Evolutionary conservation across 2,888 invertebrate species (phyloP), one percentile per base, ranked within the genome.

Genomic region (Panzeria rudis): DNA sequence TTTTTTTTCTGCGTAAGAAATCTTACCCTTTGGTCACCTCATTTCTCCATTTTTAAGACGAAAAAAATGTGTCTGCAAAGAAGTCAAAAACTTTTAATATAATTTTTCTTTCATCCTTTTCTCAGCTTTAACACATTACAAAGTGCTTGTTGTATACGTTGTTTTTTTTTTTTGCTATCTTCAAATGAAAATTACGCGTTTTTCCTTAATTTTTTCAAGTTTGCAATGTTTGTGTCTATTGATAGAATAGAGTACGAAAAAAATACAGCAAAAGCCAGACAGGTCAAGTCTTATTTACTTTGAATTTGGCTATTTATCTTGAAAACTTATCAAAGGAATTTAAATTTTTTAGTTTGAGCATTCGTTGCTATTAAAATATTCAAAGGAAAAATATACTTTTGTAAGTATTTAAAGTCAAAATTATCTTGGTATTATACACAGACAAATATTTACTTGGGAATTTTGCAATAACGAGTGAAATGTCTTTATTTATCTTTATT

Each of bases 271-370:
- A 59, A 73, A 69, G 85, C 82, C 85, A 85, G 85, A 85, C 85
- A 82, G 84, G 85, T 85, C 78, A 85, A 82, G 72, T 72, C 81
- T 77, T 83, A 71, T 86, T 77, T 82, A 62, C 47, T 72, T 73
- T 62, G 62, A 72, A 73, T 73, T 66, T 81, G 72, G 64, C 54
- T 85, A 71, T 85, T 72, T 72, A 84, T 84, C 80, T 84, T 80
- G 76, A 71, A 79, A 79, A 75, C 66, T 69, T 75, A 75, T 84
- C 75, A 75, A 84, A 84, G 41, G 64, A 79, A 75, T 75, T 79
- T 17, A 25, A 32, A 17, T 29, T 62, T 73, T 73, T 66, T 17
- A 32, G 15, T 76, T 17, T 15, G 1, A 17, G 1, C 11, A 4
- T 52, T 59, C 11, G 9, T 44, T 62, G 17, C 25, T 23, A n/a